Base-by-base conservation (phyloP, 1,140 invertebrate genomes). In the Lanistes nyassanus region DNA sequence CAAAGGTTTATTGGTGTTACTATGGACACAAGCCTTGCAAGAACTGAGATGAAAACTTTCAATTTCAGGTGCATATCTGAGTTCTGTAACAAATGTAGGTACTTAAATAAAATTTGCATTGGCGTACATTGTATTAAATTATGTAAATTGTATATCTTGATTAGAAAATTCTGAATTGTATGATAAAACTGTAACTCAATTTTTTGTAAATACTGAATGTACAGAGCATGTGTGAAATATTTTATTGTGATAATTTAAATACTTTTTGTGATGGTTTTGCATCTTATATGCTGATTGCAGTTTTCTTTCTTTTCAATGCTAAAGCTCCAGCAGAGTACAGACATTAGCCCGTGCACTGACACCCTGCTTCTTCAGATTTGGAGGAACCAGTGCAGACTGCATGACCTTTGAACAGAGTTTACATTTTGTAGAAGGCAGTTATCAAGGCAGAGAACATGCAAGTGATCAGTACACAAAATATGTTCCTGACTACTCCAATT, bases 301-400 rank as follows among this genome's bases (percentile, higher is more conserved):
- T 21, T 51, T 11, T 29, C 13, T 67, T 29, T 67, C 23, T 65
- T 26, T 60, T 26, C 11, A 60, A 60, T 31, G n/a, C 39, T 47
- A 29, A 55, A 72, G 70, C 56, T 72, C 70, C 19, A 34, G 11
- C 42, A 82, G 69, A 42, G 55, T 83, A 9, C 68, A 79, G 37
- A 76, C 70, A 6, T 69, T 87, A 51, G 85, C 85, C n/a, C 53
- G 65, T 60, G 84, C 29, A 29, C 76, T 87, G 34, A 58, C 78
- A 19, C 86, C 86, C 65, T 67, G 76, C 67, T 83, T 81, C 68
- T 53, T 87, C 2, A 72, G 86, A 26, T 55, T 87, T 39, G 86
- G 86, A 36, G 86, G 86, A 34, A 83, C 80, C n/a, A 74, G 67
- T 39, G 82, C 81, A 31, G 86, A 87, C 66, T 81, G 77, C n/a